Conservation (phyloP, 2,888 invertebrate genomes). For the Gnatocerus cornutus region DNA sequence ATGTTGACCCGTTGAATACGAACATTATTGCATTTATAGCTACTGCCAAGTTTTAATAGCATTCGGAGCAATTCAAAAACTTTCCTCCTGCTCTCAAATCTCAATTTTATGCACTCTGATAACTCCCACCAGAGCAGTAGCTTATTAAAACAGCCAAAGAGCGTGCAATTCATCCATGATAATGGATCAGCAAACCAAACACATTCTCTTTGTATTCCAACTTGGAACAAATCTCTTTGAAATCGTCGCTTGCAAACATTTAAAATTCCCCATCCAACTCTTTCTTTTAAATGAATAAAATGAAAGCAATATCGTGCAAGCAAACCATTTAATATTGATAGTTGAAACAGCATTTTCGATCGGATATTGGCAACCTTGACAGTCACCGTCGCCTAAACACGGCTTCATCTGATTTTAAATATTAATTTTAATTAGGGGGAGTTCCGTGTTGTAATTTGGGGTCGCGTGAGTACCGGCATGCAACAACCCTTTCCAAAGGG, state of each 20-base stretch:
- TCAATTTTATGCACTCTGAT: too few species aligned
- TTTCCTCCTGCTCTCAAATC: too few species aligned
- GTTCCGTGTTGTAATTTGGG: slow-evolving; percentile 12
- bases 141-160: neutral
- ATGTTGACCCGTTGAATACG: too few species aligned
- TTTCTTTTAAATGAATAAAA: neutral
- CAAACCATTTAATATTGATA: neutral
- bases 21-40: too few species aligned
- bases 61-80: too few species aligned
- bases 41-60: too few species aligned
- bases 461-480: slow-evolving; percentile 16
- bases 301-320: neutral
- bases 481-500: slow-evolving; percentile 12
- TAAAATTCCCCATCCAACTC: too few species aligned
- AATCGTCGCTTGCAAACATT: too few species aligned
- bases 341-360: neutral
- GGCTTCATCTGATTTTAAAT: slow-evolving; percentile 13
- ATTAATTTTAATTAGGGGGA: slow-evolving; percentile 32
- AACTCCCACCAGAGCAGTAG: too few species aligned
- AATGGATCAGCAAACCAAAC: slow-evolving; percentile 2
- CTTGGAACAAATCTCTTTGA: slow-evolving; percentile 1
- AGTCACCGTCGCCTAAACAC: slow-evolving; percentile 7
- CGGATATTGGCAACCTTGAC: neutral
- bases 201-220: neutral
- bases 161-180: slow-evolving; percentile 5